Conservation (phyloP, 2,113 vertebrate genomes). For the Osmerus mordax region DNA sequence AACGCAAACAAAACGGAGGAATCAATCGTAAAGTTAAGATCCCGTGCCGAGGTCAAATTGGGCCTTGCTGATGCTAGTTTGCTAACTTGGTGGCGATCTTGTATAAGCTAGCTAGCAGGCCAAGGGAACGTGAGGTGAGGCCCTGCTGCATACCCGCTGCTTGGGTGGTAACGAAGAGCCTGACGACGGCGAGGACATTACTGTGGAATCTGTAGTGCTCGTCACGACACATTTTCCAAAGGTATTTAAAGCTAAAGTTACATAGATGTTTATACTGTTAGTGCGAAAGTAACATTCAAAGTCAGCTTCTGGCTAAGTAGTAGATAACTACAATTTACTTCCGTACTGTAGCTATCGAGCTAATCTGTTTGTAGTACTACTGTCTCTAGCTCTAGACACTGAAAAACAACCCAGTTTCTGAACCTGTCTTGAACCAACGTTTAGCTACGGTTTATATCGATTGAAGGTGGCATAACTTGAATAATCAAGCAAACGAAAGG, state of each 20-base stretch:
- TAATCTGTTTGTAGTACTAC: background rate
- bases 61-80: background rate
- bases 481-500: background rate
- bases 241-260: too few species aligned
- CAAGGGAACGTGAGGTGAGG: background rate
- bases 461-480: background rate
- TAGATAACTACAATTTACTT: background rate
- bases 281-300: background rate
- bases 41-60: constrained; percentile 8
- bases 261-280: background rate
- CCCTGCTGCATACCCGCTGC: background rate
- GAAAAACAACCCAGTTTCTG: background rate
- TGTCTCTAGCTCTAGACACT: background rate
- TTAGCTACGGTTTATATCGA: background rate
- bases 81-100: background rate
- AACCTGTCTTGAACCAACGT: too few species aligned
- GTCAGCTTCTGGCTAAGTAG: background rate
- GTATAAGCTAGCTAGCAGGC: background rate
- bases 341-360: background rate
- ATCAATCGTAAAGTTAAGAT: too few species aligned
- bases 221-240: too few species aligned
- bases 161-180: too few species aligned
- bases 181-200: background rate
- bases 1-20: too few species aligned
- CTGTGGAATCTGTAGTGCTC: background rate